Conservation (phyloP, 2,797 vertebrate species). For the Sitta carolinensis region DNA sequence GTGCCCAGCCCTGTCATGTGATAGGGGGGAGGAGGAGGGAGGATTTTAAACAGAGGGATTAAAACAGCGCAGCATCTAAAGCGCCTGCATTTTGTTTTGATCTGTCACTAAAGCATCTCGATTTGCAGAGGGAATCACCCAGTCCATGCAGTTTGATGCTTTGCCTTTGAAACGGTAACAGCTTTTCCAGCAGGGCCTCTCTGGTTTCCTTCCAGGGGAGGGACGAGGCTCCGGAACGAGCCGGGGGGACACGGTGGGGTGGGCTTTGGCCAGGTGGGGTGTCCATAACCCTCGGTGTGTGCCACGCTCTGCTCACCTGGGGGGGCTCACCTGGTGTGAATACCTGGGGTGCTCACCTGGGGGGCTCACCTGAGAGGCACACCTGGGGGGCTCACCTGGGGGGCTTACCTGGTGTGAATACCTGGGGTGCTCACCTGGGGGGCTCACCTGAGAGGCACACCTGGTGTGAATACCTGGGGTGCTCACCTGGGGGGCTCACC, state of each 20-base stretch:
- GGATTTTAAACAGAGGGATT: background rate
- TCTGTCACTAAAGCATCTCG: background rate
- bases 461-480: no score
- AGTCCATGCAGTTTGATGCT: background rate
- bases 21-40: background rate
- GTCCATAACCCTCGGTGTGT: no score
- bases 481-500: background rate
- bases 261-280: background rate
- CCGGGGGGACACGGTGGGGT: rapidly evolving
- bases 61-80: background rate
- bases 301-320: rapidly evolving
- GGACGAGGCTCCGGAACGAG: background rate
- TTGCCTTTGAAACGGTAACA: background rate
- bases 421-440: no score
- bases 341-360: background rate
- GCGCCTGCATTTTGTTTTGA: background rate
- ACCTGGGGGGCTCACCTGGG: no score
- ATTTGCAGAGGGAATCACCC: background rate
- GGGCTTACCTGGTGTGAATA: no score
- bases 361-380: no score
- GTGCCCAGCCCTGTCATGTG: background rate
- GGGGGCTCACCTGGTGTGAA: no score
- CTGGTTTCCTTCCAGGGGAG: background rate
- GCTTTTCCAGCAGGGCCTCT: background rate
- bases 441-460: no score